These are phyloP conservation scores for Trisateles emortualis DNA, from an alignment of 2,888 invertebrate genomes.

Conservation along the genomic window DNA sequence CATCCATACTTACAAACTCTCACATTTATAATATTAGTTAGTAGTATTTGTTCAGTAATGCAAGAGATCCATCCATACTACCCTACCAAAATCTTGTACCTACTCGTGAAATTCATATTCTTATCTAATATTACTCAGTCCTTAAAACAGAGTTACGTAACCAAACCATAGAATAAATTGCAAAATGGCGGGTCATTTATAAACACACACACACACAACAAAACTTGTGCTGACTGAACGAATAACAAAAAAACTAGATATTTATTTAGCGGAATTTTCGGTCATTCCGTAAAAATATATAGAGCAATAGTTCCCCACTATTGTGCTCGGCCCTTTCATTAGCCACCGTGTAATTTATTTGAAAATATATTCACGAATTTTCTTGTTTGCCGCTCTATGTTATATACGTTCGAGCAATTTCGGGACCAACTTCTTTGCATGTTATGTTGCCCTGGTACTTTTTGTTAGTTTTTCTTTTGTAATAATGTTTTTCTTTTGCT, in stretches of 20 bases:
- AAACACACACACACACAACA: slow-evolving; percentile 13
- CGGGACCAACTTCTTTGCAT: slow-evolving; percentile 48
- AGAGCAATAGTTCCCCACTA: slow-evolving; percentile 54
- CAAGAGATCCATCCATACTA: too few relatives aligned
- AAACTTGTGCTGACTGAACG: slow-evolving; percentile 50
- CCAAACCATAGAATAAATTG: too few relatives aligned
- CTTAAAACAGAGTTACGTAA: too few relatives aligned
- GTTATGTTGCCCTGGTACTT: slow-evolving; percentile 46
- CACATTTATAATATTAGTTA: too few relatives aligned
- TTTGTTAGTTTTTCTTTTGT: slow-evolving; percentile 29
- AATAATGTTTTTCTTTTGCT: slow-evolving; percentile 32
- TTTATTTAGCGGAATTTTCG: slow-evolving; percentile 65
- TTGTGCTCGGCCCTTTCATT: slow-evolving; percentile 61
- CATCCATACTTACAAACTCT: too few relatives aligned
- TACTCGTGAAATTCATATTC: too few relatives aligned
- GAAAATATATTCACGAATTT: slow-evolving; percentile 55
- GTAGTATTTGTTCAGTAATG: too few relatives aligned
- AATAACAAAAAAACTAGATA: slow-evolving; percentile 50
- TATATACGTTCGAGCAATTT: slow-evolving; percentile 37
- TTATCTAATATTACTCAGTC: too few relatives aligned
- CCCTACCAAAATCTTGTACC: too few relatives aligned
- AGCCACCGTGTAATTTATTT: slow-evolving; percentile 59
- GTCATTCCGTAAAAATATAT: slow-evolving; percentile 66
- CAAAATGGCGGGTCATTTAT: not conserved
- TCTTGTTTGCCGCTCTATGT: slow-evolving; percentile 45